A percentile compares a stretch with the other conserved stretches of the same genome.
Evolutionary conservation across 2,113 vertebrate species (phyloP).

Genomic region (Cryptomyrus ogoouensis): DNA sequence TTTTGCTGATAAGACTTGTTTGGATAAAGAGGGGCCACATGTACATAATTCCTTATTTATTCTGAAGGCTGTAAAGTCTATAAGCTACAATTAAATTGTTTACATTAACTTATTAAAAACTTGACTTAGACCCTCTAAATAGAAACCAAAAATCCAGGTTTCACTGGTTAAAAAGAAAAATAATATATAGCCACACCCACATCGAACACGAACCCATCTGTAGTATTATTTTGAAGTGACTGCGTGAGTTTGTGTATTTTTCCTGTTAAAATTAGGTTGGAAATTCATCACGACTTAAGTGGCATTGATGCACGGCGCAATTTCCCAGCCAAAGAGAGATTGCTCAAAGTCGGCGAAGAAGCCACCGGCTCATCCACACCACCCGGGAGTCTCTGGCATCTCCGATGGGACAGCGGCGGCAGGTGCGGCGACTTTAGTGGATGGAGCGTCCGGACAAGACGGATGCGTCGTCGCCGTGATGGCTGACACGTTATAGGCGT

Average conservation of each 20-base stretch:
- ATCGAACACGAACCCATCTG: background rate
- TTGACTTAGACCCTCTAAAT: background rate
- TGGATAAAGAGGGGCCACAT: background rate
- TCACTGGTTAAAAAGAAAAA: background rate
- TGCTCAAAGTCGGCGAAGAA: background rate
- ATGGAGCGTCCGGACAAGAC: slow-evolving; percentile 17
- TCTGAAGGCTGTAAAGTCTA: background rate
- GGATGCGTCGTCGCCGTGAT: background rate
- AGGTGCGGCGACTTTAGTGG: background rate
- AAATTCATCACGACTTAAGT: background rate
- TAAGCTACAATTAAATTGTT: background rate
- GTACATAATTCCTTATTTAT: background rate
- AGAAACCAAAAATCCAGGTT: background rate
- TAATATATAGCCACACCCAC: background rate
- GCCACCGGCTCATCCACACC: background rate
- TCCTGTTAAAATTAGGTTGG: background rate
- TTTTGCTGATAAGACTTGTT: background rate
- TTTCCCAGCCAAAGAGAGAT: background rate
- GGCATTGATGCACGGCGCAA: slow-evolving; percentile 7
- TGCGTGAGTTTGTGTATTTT: background rate
- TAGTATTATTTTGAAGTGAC: background rate
- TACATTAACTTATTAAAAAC: background rate
- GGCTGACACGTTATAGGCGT: background rate
- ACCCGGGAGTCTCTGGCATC: background rate
- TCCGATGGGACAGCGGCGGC: background rate